Percentiles rank a stretch among this genome's conserved stretches.
Evolutionary conservation across 2,797 vertebrate species (phyloP).

Genomic region (Lagodon rhomboides): DNA sequence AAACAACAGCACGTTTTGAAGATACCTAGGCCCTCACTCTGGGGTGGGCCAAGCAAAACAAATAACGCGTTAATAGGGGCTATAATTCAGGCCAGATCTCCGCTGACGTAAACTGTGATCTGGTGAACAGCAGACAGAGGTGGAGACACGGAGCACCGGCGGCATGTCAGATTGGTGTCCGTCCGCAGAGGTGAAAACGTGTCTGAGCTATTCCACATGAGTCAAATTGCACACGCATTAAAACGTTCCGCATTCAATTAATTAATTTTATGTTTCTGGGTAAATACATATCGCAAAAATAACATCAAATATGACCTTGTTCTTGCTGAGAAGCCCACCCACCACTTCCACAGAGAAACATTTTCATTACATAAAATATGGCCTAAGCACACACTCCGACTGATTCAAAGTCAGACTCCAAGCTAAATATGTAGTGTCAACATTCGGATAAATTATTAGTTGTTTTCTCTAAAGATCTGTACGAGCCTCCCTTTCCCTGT

Average conservation of each 20-base stretch:
- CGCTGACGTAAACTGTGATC: conserved; percentile 29
- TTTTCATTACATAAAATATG: conserved; percentile 30
- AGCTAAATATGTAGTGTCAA: conserved; percentile 22
- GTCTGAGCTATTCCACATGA: background rate
- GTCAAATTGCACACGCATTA: background rate
- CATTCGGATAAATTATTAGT: conserved; percentile 19
- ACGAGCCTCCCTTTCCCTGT: background rate
- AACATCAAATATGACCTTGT: conserved; percentile 8
- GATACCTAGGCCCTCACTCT: conserved; percentile 8
- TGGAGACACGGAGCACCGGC: background rate
- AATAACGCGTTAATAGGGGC: conserved; percentile 21
- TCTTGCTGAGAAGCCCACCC: conserved; percentile 15
- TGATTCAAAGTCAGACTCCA: conserved; percentile 1
- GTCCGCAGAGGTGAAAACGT: conserved; percentile 4
- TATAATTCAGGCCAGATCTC: conserved; percentile 43
- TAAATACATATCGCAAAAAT: background rate
- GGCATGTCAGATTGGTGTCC: background rate
- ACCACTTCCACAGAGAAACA: conserved; percentile 21
- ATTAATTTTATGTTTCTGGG: background rate
- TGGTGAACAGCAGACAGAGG: conserved; percentile 13
- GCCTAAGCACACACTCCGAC: background rate
- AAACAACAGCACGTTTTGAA: conserved; percentile 8
- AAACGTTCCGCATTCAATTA: background rate
- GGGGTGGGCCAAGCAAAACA: conserved; percentile 25
- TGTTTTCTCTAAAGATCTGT: conserved; percentile 9